Percentiles rank a stretch among this genome's conserved stretches.
phyloP scores from a whole-genome alignment of 2,888 invertebrate genomes.

The Eulithis testata region DNA sequence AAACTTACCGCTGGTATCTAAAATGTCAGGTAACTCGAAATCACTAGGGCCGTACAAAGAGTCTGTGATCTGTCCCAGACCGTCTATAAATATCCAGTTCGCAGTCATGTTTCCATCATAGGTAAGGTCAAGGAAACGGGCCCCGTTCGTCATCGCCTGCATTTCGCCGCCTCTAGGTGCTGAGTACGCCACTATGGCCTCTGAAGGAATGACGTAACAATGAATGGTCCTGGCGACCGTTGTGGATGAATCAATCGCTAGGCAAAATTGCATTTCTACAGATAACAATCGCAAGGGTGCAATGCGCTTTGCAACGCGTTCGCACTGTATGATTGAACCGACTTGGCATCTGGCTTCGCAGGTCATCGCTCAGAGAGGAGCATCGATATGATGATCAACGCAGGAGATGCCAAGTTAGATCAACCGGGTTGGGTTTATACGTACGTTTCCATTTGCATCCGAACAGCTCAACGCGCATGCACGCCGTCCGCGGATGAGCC shows the following conservation, averaged over 20 bases:
- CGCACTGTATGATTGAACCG: conserved; percentile 55
- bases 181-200: conserved; percentile 87
- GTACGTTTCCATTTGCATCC: conserved; percentile 89
- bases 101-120: conserved; percentile 88
- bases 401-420: conserved; percentile 19
- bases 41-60: conserved; percentile 88
- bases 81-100: conserved; percentile 84
- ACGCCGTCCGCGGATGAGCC: conserved; percentile 93
- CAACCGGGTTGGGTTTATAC: conserved; percentile 49
- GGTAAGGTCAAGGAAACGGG: conserved; percentile 90
- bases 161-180: conserved; percentile 87
- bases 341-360: conserved; percentile 16
- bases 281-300: conserved; percentile 45
- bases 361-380: neutral
- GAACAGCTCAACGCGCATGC: conserved; percentile 96
- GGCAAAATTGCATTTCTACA: conserved; percentile 28
- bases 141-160: conserved; percentile 87
- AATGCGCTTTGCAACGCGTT: conserved; percentile 26
- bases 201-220: conserved; percentile 72
- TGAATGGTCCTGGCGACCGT: conserved; percentile 52
- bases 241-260: conserved; percentile 44
- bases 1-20: conserved; percentile 83
- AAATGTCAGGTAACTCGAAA: conserved; percentile 85
- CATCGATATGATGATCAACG: neutral
- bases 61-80: conserved; percentile 93